Conservation (phyloP, 2,797 vertebrate species). For the Sylvilagus floridanus region DNA sequence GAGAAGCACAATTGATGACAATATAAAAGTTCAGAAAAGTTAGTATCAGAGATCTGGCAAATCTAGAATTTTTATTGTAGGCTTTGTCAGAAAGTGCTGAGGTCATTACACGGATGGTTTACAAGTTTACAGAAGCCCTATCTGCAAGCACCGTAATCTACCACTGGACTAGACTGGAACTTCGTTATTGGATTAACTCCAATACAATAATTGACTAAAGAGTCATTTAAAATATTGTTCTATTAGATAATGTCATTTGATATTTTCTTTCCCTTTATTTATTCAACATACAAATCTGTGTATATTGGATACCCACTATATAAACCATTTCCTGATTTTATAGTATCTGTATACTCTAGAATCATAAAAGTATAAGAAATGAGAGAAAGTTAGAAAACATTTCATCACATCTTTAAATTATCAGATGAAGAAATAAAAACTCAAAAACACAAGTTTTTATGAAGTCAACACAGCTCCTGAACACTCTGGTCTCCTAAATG, state of each 20-base stretch:
- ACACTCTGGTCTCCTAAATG: background rate
- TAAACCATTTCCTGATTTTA: background rate
- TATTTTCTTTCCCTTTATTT: background rate
- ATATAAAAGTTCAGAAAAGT: background rate
- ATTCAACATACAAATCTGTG: background rate
- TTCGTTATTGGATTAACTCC: background rate
- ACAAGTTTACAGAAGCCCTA: accelerated
- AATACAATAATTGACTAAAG: background rate
- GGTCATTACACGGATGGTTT: background rate
- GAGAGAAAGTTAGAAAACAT: background rate
- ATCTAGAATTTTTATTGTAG: background rate
- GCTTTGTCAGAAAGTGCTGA: background rate
- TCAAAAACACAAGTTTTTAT: slow-evolving; percentile 9
- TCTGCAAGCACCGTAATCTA: background rate
- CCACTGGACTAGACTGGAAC: background rate
- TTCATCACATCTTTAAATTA: background rate
- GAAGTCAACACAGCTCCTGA: background rate
- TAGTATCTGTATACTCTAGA: background rate
- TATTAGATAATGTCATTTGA: background rate
- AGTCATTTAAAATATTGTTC: background rate
- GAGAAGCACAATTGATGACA: background rate
- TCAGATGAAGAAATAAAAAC: background rate
- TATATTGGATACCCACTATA: background rate
- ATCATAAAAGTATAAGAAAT: background rate
- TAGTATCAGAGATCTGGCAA: background rate